Evolutionary conservation across 2,797 vertebrate genomes (phyloP).

Genomic region (Trachops cirrhosus): DNA sequence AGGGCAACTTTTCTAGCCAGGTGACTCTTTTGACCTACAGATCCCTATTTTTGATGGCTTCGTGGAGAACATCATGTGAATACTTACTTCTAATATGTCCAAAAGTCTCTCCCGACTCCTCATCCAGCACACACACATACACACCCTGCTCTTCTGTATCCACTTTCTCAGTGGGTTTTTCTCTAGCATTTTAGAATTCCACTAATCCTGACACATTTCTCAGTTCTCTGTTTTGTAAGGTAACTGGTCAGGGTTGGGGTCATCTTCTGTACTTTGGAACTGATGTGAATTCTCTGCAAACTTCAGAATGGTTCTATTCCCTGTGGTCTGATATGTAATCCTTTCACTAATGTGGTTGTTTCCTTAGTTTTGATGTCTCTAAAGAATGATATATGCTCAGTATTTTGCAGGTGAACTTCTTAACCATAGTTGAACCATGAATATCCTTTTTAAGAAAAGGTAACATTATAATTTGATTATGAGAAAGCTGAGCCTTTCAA

Average conservation of each 20-base stretch:
- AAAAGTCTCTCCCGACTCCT: background rate
- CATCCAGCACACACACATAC: background rate
- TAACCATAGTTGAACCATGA: slow-evolving; percentile 5
- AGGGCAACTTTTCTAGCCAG: background rate
- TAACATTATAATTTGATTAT: background rate
- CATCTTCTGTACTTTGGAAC: background rate
- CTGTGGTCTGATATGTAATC: background rate
- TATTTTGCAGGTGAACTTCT: background rate
- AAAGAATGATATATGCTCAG: background rate
- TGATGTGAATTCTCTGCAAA: background rate
- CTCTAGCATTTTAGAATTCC: background rate
- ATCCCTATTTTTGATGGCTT: background rate
- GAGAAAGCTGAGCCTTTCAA: slow-evolving; percentile 20
- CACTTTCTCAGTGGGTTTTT: background rate
- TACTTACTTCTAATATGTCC: background rate
- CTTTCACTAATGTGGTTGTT: background rate
- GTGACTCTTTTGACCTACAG: background rate
- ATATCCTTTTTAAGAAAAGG: slow-evolving; percentile 38
- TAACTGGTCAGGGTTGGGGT: background rate
- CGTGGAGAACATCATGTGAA: background rate
- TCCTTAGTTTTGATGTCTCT: background rate
- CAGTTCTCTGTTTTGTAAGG: background rate
- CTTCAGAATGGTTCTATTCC: background rate
- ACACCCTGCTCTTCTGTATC: background rate
- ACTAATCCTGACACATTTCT: background rate